Conservation (phyloP, 2,888 invertebrate genomes). For the Ophraella communa region DNA sequence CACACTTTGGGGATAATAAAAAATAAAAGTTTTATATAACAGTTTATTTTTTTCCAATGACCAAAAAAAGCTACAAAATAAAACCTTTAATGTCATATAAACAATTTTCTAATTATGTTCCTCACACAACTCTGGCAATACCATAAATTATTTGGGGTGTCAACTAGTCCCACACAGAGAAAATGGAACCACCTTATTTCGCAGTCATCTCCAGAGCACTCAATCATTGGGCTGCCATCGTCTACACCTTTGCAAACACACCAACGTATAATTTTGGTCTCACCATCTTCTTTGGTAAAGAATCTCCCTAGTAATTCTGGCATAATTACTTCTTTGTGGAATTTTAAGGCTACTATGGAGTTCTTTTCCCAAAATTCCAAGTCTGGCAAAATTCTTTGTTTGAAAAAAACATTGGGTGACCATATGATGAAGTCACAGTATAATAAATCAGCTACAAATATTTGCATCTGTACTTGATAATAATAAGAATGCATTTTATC, state of each 20-base stretch:
- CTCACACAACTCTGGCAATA: neutral
- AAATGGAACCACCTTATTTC: neutral
- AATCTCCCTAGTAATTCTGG: conserved; percentile 27
- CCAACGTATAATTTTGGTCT: conserved; percentile 18
- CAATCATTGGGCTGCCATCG: conserved; percentile 28
- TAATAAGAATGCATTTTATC: neutral
- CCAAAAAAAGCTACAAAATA: conserved; percentile 56
- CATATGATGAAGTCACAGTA: conserved; percentile 25
- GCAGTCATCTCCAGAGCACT: neutral
- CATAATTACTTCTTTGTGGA: conserved; percentile 26
- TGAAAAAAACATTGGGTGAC: neutral
- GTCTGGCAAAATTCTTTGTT: neutral
- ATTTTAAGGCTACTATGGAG: neutral
- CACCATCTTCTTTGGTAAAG: conserved; percentile 21
- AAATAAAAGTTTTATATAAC: neutral
- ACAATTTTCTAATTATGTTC: too few species aligned
- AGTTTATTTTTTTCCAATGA: neutral
- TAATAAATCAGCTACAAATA: conserved; percentile 17
- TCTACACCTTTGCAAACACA: conserved; percentile 27
- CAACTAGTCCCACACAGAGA: neutral
- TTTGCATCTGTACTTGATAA: conserved; percentile 28
- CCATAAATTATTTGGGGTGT: neutral
- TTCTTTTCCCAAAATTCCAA: neutral
- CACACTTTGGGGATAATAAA: too few species aligned
- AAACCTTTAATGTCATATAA: neutral